Evolutionary conservation across 1,140 invertebrate species (phyloP), one percentile per base, ranked within the genome.

Genomic region (Drosophila ambigua): DNA sequence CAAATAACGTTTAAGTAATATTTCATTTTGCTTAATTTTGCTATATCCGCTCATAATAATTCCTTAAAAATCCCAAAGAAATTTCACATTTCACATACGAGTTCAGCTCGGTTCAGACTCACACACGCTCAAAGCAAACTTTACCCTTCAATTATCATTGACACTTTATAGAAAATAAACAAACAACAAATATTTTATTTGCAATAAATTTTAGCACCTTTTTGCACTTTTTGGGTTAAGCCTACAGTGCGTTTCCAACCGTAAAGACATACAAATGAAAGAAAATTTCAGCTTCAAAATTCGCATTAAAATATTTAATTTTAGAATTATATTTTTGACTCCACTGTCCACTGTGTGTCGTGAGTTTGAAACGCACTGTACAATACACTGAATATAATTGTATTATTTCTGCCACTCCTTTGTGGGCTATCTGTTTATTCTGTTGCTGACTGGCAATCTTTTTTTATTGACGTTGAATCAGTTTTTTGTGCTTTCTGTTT

Each of bases 401-500:
- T 43, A 20, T 20, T 20, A 20, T 31, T 28, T 67, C 15, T 23
- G 61, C 31, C 43, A 79, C 50, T 64, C 60, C 71, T 71, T 71
- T 35, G 45, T 23, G 61, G 60, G 16, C 54, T 59, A 39, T 35
- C 24, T 41, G 26, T 59, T 41, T 31, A 31, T 44, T 53, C 28
- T 68, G 28, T 52, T 62, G 71, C 65, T 50, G 48, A 62, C 24
- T 28, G 26, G 50, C 24, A 13, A 39, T 39, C 13, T 20, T 20
- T 20, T 20, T 20, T 39, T 4, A 13, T 39, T 39, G 35, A 39
- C 8, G 41, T 60, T 62, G 72, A 72, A 61, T 68, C 64, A 73
- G 64, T 24, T 24, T 65, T 66, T 50, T 68, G 55, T 69, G 54
- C 44, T 85, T 76, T 67, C 46, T 67, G 55, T 67, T 84, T 49